These are phyloP conservation scores for Scaptomyza tumidula DNA, from an alignment of 2,888 invertebrate species.

Conservation along the genomic window DNA sequence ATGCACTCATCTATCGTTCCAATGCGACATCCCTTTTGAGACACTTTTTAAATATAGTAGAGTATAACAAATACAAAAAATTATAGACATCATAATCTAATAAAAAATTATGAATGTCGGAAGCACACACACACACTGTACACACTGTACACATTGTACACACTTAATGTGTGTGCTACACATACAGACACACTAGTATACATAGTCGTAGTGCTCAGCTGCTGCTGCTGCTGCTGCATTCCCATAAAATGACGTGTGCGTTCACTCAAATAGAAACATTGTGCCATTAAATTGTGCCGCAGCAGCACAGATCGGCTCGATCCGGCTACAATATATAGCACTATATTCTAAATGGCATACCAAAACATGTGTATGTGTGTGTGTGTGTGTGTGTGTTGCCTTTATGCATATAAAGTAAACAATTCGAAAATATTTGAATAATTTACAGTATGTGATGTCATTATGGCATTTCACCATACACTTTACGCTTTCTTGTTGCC, in stretches of 20 bases:
- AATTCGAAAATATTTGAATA: conserved; percentile 68
- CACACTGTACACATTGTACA: no score
- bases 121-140: conserved; percentile 7
- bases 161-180: no score
- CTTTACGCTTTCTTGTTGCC: conserved; percentile 55
- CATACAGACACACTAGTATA: no score
- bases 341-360: conserved; percentile 48
- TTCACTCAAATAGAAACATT: conserved; percentile 73
- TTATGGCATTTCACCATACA: conserved; percentile 41
- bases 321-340: conserved; percentile 29
- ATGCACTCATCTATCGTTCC: background rate
- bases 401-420: conserved; percentile 55
- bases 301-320: conserved; percentile 45
- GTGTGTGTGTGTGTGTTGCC: conserved; percentile 19
- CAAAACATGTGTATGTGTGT: conserved; percentile 15
- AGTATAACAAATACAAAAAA: background rate
- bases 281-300: conserved; percentile 52
- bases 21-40: background rate
- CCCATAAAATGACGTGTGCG: conserved; percentile 73
- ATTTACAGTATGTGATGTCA: conserved; percentile 77
- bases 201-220: conserved; percentile 5
- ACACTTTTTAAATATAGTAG: background rate
- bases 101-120: conserved; percentile 30
- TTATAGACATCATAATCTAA: conserved; percentile 30
- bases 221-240: conserved; percentile 56